These are phyloP conservation scores for Sitobion miscanthi DNA, from an alignment of 1,140 invertebrate genomes.

Conservation along the genomic window DNA sequence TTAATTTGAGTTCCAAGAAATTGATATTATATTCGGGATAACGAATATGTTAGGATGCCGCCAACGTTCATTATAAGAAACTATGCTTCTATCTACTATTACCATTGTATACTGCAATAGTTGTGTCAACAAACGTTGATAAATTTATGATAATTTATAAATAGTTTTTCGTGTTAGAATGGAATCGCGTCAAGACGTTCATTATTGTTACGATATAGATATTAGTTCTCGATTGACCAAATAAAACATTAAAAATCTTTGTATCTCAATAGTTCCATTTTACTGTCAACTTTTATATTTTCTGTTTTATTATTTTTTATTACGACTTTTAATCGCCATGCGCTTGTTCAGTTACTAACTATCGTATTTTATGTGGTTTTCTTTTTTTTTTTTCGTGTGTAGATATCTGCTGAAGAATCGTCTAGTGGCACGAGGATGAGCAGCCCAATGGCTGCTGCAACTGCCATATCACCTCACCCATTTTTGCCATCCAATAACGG, in stretches of 20 bases:
- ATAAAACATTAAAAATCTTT: not conserved
- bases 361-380: not conserved
- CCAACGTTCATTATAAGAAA: not conserved
- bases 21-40: not conserved
- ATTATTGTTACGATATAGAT: not conserved
- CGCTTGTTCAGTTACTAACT: not conserved
- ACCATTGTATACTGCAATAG: no score
- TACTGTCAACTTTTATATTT: not conserved
- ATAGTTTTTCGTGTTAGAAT: not conserved
- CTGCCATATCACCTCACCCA: conserved; percentile 48
- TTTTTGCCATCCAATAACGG: conserved; percentile 43
- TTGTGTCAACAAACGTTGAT: not conserved
- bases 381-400: not conserved
- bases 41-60: not conserved
- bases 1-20: not conserved
- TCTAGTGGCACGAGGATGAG: conserved; percentile 22
- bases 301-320: not conserved
- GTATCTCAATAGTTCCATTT: not conserved
- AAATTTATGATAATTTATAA: not conserved
- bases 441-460: conserved; percentile 48
- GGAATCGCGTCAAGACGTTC: not conserved
- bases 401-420: conserved; percentile 27
- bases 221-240: not conserved
- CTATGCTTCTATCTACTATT: not conserved
- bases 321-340: not conserved